These are phyloP conservation scores for Oryzias sinensis DNA, from an alignment of 2,797 vertebrate genomes.

Conservation along the genomic window DNA sequence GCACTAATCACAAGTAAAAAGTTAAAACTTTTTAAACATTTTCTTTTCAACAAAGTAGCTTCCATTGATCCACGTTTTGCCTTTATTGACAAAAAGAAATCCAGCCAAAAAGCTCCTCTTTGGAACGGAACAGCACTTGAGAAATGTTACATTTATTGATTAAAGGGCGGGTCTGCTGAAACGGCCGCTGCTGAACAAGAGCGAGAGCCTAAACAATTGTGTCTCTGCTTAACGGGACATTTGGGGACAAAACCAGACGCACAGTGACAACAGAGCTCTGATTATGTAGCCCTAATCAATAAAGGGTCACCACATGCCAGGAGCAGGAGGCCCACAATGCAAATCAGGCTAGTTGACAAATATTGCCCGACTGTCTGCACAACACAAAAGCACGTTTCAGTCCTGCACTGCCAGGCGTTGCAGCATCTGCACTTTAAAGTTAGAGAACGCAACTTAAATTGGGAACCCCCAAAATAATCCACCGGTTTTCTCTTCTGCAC, in stretches of 20 bases:
- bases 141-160: conserved; percentile 16
- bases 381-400: conserved; percentile 9
- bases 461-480: not conserved
- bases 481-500: conserved; percentile 9
- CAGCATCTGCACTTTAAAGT: not conserved
- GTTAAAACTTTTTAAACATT: no score
- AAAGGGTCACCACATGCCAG: conserved; percentile 60
- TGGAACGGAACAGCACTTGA: conserved; percentile 18
- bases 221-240: conserved; percentile 34
- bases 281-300: conserved; percentile 68
- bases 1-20: no score
- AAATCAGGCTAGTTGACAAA: conserved; percentile 21
- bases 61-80: conserved; percentile 14
- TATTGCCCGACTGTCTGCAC: not conserved
- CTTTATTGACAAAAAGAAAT: conserved; percentile 7
- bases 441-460: not conserved
- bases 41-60: conserved; percentile 26
- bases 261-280: conserved; percentile 45
- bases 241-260: conserved; percentile 33
- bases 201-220: conserved; percentile 37
- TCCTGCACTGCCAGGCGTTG: not conserved
- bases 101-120: conserved; percentile 11
- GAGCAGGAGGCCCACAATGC: conserved; percentile 35
- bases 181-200: conserved; percentile 20
- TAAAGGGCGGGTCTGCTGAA: conserved; percentile 18